Percentiles rank a stretch among this genome's conserved stretches.
phyloP scores from a whole-genome alignment of 2,797 vertebrate genomes.

The Otolemur crassicaudatus region DNA sequence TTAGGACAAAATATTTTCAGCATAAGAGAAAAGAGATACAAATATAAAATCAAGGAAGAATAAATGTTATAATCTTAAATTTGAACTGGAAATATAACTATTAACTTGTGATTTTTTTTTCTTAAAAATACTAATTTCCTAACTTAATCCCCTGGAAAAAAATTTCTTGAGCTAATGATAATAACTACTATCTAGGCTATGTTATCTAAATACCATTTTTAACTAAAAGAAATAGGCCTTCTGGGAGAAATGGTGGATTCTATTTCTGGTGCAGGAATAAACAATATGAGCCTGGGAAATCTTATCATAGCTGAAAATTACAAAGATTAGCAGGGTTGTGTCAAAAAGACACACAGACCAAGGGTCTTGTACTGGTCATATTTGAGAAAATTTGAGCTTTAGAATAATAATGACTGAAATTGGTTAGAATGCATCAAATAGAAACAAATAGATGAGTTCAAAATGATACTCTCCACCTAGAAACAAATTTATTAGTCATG shows the following conservation, averaged over 20 bases:
- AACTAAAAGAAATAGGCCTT: not conserved
- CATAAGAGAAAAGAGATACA: not conserved
- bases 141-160: not conserved
- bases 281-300: not conserved
- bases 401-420: not conserved
- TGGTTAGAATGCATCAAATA: conserved; percentile 10
- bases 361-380: not conserved
- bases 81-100: not conserved
- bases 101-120: not conserved
- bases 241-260: not conserved
- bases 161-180: not conserved
- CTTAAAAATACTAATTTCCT: not conserved
- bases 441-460: not conserved
- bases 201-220: not conserved
- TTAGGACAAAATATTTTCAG: not conserved
- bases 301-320: not conserved
- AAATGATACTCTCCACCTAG: not conserved
- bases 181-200: not conserved
- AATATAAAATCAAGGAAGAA: not conserved
- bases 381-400: not conserved
- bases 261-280: not conserved
- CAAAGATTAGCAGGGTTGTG: not conserved
- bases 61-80: not conserved
- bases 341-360: not conserved
- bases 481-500: not conserved